These are phyloP conservation scores for Sebastes fasciatus DNA, from an alignment of 2,113 vertebrate genomes.

Conservation along the genomic window DNA sequence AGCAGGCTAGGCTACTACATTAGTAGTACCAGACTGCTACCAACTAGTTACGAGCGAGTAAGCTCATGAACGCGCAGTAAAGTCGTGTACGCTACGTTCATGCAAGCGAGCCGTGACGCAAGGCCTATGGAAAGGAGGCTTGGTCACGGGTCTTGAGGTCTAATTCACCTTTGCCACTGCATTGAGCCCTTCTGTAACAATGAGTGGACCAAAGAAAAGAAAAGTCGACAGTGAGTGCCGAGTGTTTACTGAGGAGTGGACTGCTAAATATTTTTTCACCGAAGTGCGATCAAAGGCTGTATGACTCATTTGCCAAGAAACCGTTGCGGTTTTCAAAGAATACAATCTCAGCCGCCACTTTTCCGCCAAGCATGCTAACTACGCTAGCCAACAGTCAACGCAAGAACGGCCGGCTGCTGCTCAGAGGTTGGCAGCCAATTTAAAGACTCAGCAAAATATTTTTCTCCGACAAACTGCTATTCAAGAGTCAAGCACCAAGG, in stretches of 20 bases:
- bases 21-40: too few relatives aligned
- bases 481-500: background rate
- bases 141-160: background rate
- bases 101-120: too few relatives aligned
- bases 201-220: constrained; percentile 11
- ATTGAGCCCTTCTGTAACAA: background rate
- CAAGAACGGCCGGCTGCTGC: constrained; percentile 3
- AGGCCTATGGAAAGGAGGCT: background rate
- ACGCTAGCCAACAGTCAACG: background rate
- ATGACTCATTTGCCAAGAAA: constrained; percentile 33
- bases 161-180: background rate
- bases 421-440: constrained; percentile 8
- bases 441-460: constrained; percentile 1
- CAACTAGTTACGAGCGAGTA: too few relatives aligned
- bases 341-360: constrained; percentile 41
- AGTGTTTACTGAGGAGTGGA: constrained; percentile 2
- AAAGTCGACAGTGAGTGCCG: constrained; percentile 12
- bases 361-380: constrained; percentile 28
- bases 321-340: constrained; percentile 20
- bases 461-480: background rate
- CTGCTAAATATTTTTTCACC: constrained; percentile 15
- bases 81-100: too few relatives aligned
- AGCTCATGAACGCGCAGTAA: too few relatives aligned
- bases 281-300: background rate
- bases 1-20: too few relatives aligned